These are phyloP conservation scores for Siniperca scherzeri DNA, from an alignment of 2,797 vertebrate genomes.

Conservation along the genomic window DNA sequence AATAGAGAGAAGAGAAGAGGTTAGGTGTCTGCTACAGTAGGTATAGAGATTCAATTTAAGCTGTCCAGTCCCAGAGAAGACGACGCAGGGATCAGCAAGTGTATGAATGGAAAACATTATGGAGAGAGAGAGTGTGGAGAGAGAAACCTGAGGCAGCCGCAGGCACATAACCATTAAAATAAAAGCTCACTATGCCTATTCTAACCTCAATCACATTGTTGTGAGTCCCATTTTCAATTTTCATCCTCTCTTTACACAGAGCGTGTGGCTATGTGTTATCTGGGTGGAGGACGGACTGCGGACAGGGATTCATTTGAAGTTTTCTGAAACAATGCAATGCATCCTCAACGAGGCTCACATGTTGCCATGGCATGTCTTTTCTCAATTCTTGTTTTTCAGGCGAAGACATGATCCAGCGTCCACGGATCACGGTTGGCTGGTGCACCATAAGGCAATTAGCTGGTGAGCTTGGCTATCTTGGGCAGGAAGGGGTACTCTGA, in stretches of 20 bases:
- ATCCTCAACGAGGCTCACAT: conserved; percentile 37
- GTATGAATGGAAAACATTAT: conserved; percentile 72
- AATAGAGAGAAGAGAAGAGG: background rate
- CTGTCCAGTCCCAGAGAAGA: conserved; percentile 49
- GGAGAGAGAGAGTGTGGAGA: conserved; percentile 29
- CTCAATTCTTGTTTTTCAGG: conserved; percentile 25
- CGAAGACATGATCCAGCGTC: background rate
- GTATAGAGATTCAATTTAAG: conserved; percentile 64
- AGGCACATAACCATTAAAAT: conserved; percentile 51
- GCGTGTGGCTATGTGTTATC: conserved; percentile 25
- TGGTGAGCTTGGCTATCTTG: conserved; percentile 28
- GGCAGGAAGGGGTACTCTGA: conserved; percentile 31
- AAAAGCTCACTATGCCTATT: conserved; percentile 44
- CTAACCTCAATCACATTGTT: conserved; percentile 42
- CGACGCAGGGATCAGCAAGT: conserved; percentile 35
- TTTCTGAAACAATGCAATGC: conserved; percentile 34
- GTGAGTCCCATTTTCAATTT: conserved; percentile 22
- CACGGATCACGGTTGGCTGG: background rate
- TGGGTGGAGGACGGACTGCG: background rate
- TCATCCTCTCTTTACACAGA: conserved; percentile 38
- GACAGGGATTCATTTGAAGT: conserved; percentile 26
- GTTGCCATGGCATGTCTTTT: conserved; percentile 34
- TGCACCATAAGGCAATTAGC: conserved; percentile 31
- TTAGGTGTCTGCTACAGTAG: conserved; percentile 40
- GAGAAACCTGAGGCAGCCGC: conserved; percentile 50